phyloP scores from a whole-genome alignment of 2,113 vertebrate species.

The Cavia aperea region DNA sequence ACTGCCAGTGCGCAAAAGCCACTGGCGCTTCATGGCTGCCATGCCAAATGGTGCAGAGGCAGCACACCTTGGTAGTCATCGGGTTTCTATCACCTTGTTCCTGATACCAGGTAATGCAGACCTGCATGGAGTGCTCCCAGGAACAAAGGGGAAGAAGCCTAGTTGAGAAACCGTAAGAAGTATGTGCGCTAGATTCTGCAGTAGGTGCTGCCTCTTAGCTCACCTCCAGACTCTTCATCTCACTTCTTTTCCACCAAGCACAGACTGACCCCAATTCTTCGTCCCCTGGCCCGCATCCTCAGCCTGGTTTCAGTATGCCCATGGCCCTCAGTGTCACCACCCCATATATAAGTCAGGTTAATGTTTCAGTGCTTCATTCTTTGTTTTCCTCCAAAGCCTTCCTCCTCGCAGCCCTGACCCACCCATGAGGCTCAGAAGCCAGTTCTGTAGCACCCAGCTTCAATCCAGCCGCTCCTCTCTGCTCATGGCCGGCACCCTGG shows the following conservation, averaged over 20 bases:
- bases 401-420: neutral
- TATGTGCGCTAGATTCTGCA: neutral
- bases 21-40: neutral
- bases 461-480: fast-evolving
- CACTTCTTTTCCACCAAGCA: neutral
- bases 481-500: fast-evolving
- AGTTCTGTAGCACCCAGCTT: neutral
- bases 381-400: neutral
- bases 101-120: neutral
- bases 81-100: fast-evolving
- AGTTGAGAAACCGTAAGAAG: no score
- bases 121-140: neutral
- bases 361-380: fast-evolving
- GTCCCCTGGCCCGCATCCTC: no score
- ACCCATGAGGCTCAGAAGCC: neutral
- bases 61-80: fast-evolving
- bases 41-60: neutral
- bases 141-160: neutral
- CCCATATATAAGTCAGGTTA: fast-evolving
- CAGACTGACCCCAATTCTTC: neutral
- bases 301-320: fast-evolving
- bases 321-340: no score
- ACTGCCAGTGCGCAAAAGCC: neutral
- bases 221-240: neutral
- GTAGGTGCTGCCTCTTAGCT: neutral